Base-by-base conservation (phyloP, 2,113 vertebrate species). In the Procavia capensis region DNA sequence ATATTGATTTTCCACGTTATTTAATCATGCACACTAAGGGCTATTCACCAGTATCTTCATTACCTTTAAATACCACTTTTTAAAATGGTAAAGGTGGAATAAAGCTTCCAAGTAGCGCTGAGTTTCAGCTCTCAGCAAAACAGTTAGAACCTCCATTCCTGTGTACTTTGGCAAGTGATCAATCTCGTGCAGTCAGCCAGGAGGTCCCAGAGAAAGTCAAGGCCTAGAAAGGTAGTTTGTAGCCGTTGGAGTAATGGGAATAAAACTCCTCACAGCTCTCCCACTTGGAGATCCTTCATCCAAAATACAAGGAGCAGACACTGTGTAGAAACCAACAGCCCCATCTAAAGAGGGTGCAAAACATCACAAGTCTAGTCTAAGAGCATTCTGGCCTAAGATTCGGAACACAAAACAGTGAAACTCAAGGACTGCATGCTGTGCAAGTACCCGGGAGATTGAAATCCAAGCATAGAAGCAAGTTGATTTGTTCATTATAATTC, bases 1-100 rank as follows among this genome's bases (percentile, higher is more conserved):
- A 89, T 94, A 96, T 93, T 96, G 95, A 97, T 97, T 97, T 93
- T 66, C 54, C 47, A 59, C 2, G 75, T 50, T 85, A 96, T 86
- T 96, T 96, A 94, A 25, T 64, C 90, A 97, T 41, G 9, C 54
- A 57, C 81, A 93, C 90, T 17, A 36, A 97, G 89, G 95, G 22
- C 43, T 82, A 47, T 29, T 86, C 19, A 34, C 45, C 19, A 9
- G 34, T n/a, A 59, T 74, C 13, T 13, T 13, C 6, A 25, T 75
- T 27, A 80, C 63, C 47, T 93, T 54, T 86, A 82, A 95, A 83
- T 75, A 24, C 13, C 70, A 47, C 72, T 68, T 45, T 97, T 74
- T 17, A 90, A 95, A 90, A 90, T 64, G 34, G 27, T 4, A 57
- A 80, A 41, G 22, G 70, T 68, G 11, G 39, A 91, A 63, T 68